phyloP scores from a whole-genome alignment of 2,888 invertebrate genomes.

The Terebella lapidaria region DNA sequence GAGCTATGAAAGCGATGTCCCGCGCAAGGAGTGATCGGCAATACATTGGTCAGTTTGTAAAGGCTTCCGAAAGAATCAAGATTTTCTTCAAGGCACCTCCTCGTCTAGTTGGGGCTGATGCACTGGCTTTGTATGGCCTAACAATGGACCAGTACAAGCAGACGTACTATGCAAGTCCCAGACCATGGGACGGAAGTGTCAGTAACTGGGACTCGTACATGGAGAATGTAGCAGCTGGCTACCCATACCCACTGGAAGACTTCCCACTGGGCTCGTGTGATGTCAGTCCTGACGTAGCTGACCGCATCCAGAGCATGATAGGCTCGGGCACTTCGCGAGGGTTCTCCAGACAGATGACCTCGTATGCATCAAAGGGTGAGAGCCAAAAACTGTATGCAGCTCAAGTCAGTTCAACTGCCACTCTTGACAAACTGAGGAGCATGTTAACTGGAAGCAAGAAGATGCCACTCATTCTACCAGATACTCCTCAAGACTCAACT shows the following conservation, averaged over 20 bases:
- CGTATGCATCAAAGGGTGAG: too few relatives aligned
- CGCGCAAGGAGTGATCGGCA: not conserved
- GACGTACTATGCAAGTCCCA: constrained; percentile 11
- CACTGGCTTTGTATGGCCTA: constrained; percentile 8
- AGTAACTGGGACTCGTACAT: constrained; percentile 13
- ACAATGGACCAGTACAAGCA: constrained; percentile 6
- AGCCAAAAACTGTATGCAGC: too few relatives aligned
- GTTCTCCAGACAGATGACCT: too few relatives aligned
- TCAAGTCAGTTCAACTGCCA: too few relatives aligned
- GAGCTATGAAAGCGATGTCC: constrained; percentile 7
- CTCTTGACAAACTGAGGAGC: too few relatives aligned
- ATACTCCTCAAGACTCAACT: too few relatives aligned
- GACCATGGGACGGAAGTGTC: constrained; percentile 5
- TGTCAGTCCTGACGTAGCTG: not conserved
- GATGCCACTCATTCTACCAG: too few relatives aligned
- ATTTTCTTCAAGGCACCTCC: constrained; percentile 19
- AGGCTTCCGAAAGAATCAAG: constrained; percentile 9
- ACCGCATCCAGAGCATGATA: not conserved
- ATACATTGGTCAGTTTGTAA: constrained; percentile 5
- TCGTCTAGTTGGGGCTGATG: constrained; percentile 2
- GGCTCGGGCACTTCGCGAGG: too few relatives aligned
- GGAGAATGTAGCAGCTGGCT: constrained; percentile 2
- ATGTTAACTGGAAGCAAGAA: too few relatives aligned
- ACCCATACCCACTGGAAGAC: not conserved
- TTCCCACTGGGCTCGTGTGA: constrained; percentile 3